phyloP scores from a whole-genome alignment of 2,113 vertebrate genomes.

The Picathartes gymnocephalus region DNA sequence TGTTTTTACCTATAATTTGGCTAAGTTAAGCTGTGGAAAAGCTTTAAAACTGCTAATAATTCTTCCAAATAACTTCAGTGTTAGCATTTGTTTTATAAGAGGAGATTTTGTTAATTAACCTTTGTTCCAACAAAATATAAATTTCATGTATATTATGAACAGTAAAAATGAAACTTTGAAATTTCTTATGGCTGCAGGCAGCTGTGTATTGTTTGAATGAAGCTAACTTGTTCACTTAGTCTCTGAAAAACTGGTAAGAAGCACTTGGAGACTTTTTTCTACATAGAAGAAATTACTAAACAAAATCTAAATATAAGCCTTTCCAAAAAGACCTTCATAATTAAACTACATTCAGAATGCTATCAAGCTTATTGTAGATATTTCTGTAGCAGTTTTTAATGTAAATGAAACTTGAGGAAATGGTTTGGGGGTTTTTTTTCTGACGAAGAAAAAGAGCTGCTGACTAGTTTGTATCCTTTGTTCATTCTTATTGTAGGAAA shows the following conservation, averaged over 20 bases:
- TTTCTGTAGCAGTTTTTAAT: not conserved
- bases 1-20: not conserved
- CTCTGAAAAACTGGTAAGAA: not conserved
- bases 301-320: not conserved
- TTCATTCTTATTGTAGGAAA: conserved; percentile 46
- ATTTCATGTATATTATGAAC: not conserved
- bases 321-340: not conserved
- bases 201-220: not conserved
- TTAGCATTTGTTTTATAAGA: not conserved
- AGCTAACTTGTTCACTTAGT: not conserved
- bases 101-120: not conserved
- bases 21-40: not conserved
- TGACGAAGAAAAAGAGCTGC: not conserved
- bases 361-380: not conserved
- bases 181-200: not conserved
- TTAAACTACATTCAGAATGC: not conserved
- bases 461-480: conserved; percentile 15
- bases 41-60: not conserved
- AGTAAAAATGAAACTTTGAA: not conserved
- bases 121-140: not conserved
- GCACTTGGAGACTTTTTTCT: not conserved
- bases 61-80: not conserved
- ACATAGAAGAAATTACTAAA: not conserved
- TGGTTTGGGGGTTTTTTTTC: not conserved
- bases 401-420: not conserved